A percentile compares a stretch with the other conserved stretches of the same genome.
Conservation (phyloP, 2,113 vertebrate genomes). For the Numida meleagris region DNA sequence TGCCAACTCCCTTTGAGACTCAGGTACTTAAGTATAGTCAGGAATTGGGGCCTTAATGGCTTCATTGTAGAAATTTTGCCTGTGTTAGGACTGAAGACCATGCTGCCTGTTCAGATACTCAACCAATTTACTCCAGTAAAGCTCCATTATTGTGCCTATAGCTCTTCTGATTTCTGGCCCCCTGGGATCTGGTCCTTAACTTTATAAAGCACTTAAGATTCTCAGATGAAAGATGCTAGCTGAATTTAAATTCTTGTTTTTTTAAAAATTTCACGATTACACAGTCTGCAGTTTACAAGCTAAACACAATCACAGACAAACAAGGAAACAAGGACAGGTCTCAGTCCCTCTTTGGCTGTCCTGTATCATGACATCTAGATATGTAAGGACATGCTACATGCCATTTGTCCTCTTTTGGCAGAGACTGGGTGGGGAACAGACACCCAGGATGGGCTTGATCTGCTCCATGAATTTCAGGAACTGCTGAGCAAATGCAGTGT, state of each 20-base stretch:
- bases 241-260: neutral
- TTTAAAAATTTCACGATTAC: neutral
- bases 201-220: neutral
- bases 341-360: neutral
- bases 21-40: neutral
- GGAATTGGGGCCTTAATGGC: neutral
- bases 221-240: neutral
- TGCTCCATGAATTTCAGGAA: neutral
- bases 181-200: neutral
- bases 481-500: neutral
- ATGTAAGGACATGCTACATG: accelerated
- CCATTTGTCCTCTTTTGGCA: neutral
- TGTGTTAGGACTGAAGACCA: neutral
- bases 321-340: neutral
- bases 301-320: neutral
- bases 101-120: neutral
- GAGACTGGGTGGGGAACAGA: neutral
- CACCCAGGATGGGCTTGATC: neutral
- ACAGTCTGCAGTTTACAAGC: neutral
- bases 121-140: neutral
- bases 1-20: neutral
- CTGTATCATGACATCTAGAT: neutral
- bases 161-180: neutral
- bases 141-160: neutral
- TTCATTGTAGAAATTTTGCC: neutral